A percentile compares a stretch with the other conserved stretches of the same genome.
Conservation (phyloP, 2,113 vertebrate species). For the Montifringilla adamsi region DNA sequence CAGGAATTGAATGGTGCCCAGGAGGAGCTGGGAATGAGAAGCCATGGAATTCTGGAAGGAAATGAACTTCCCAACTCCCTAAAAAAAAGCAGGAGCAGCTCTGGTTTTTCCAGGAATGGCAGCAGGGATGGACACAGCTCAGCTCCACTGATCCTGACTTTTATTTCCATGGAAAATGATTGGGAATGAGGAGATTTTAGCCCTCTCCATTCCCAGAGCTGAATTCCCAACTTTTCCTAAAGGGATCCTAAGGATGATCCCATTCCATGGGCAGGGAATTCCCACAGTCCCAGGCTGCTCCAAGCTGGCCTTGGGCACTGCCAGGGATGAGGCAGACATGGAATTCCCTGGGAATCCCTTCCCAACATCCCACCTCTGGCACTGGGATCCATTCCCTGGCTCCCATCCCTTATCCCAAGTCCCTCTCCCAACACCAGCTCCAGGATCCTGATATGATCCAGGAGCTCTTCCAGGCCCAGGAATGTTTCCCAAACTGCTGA, state of each 20-base stretch:
- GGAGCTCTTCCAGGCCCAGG: background rate
- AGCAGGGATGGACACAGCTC: background rate
- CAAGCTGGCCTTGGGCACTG: background rate
- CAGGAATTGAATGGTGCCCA: fast-evolving
- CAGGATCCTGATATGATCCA: background rate
- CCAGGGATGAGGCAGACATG: background rate
- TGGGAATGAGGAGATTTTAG: background rate
- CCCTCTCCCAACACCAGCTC: background rate
- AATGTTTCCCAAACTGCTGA: background rate
- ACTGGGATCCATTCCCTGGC: background rate
- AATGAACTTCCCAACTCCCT: background rate
- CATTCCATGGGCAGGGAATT: background rate
- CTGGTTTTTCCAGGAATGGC: background rate
- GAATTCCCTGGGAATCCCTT: background rate
- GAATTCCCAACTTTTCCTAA: background rate
- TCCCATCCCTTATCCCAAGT: background rate
- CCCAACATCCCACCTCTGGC: background rate
- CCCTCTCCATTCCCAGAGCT: background rate
- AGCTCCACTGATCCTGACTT: fast-evolving
- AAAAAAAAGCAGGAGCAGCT: background rate
- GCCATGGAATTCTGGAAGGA: background rate
- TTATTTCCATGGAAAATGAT: background rate
- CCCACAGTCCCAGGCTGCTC: background rate
- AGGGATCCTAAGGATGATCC: background rate
- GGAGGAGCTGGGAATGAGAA: background rate